Evolutionary conservation across 1,140 invertebrate genomes (phyloP), one percentile per base, ranked within the genome.

Genomic region (Diachasma alloeum): DNA sequence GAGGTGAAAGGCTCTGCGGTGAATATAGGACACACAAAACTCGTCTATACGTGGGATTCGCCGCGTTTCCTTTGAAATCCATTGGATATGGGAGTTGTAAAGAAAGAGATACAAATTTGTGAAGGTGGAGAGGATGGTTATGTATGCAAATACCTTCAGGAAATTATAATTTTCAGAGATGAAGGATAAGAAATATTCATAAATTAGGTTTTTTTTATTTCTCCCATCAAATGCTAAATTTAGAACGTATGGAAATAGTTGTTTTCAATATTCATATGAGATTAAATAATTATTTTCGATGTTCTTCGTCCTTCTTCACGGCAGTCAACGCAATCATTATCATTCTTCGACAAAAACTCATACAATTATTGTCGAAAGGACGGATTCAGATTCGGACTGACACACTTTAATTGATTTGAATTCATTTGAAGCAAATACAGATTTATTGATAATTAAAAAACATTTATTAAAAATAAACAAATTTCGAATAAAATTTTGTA

Each of bases 11-110:
- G 83, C 84, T 83, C 79, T 79, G 31, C 19, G 59, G 31, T 66
- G 78, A 86, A 87, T 84, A 88, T 88, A 81, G 83, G 85, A 87
- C 86, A 86, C 80, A 80, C 84, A 81, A 81, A 86, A 85, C 83
- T 86, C 81, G 82, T 86, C 83, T 87, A 68, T 68, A 84, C 82
- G 83, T 85, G 83, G 84, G 82, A 83, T 83, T 75, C 82, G 59
- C 36, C 53, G 24, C 22, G 24, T 63, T 63, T 63, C 26, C 59
- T 63, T 63, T 63, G 59, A 63, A 63, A 63, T 63, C 24, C 59
- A 63, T 63, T 63, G 59, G 24, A 63, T 26, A 63, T 63, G 10
- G 19, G 10, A 59, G n/a, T 22, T 59, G 19, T 59, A 59, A 59
- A 59, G 22, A 17, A 26, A 63, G 22, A 63, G 59, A 63, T 63